phyloP scores from a whole-genome alignment of 2,113 vertebrate genomes.

The Oxygymnocypris stewartii region DNA sequence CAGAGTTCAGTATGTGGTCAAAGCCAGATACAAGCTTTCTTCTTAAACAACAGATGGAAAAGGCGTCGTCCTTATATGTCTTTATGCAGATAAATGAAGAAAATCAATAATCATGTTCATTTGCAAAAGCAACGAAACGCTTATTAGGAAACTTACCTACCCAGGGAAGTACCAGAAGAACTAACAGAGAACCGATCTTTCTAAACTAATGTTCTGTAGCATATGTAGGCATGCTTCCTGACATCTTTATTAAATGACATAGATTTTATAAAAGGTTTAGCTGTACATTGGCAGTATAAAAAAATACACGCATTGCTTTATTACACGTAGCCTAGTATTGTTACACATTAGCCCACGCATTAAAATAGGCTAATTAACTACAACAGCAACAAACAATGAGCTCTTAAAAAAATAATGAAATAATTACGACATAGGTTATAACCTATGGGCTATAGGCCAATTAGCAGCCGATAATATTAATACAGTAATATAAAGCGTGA shows the following conservation, averaged over 20 bases:
- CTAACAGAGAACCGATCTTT: neutral
- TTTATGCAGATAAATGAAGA: slow-evolving; percentile 27
- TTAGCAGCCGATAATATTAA: neutral
- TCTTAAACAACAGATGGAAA: slow-evolving; percentile 46
- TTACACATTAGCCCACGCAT: neutral
- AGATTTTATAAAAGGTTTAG: neutral
- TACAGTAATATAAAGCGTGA: neutral
- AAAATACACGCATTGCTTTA: neutral
- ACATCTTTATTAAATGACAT: neutral
- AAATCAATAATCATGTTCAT: slow-evolving; percentile 33
- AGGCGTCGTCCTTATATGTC: slow-evolving; percentile 19
- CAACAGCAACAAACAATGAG: neutral
- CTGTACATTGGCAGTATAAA: neutral
- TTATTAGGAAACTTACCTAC: neutral
- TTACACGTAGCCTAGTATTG: neutral
- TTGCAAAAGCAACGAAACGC: slow-evolving; percentile 25
- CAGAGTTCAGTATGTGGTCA: slow-evolving; percentile 69
- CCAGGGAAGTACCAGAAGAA: neutral
- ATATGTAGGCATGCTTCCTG: neutral
- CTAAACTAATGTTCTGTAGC: neutral
- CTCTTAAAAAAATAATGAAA: neutral
- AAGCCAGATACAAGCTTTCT: slow-evolving; percentile 38
- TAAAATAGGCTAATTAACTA: neutral
- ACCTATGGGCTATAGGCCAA: too few species aligned
- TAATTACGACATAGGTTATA: neutral